phyloP scores from a whole-genome alignment of 2,113 vertebrate species.

The Odocoileus hemionus region DNA sequence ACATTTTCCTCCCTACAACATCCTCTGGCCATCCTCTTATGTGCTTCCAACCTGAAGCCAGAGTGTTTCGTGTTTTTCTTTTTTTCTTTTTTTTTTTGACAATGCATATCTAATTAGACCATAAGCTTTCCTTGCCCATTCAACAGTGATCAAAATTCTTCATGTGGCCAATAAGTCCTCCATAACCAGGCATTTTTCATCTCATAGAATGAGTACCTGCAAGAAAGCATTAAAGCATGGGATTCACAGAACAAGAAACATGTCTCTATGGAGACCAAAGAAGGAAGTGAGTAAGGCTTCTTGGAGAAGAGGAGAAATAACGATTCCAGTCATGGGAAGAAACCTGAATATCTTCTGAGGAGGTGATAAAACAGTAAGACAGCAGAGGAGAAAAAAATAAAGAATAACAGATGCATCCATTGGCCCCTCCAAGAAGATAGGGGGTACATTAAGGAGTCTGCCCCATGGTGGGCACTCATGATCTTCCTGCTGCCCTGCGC shows the following conservation, averaged over 20 bases:
- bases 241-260: background rate
- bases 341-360: background rate
- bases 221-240: background rate
- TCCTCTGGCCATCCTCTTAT: too few species aligned
- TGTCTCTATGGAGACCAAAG: background rate
- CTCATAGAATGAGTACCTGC: background rate
- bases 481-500: fast-evolving
- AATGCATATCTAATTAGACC: background rate
- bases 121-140: background rate
- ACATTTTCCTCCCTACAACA: background rate
- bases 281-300: background rate
- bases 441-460: too few species aligned
- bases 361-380: background rate
- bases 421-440: background rate
- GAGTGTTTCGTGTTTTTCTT: background rate
- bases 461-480: fast-evolving
- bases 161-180: background rate
- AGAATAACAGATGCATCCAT: too few species aligned
- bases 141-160: background rate
- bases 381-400: background rate
- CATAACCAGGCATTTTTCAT: background rate
- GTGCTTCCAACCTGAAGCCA: background rate
- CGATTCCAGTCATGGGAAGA: background rate
- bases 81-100: background rate
- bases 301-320: background rate